These are phyloP conservation scores for Acropternis orthonyx DNA, from an alignment of 2,797 vertebrate species.

Conservation along the genomic window DNA sequence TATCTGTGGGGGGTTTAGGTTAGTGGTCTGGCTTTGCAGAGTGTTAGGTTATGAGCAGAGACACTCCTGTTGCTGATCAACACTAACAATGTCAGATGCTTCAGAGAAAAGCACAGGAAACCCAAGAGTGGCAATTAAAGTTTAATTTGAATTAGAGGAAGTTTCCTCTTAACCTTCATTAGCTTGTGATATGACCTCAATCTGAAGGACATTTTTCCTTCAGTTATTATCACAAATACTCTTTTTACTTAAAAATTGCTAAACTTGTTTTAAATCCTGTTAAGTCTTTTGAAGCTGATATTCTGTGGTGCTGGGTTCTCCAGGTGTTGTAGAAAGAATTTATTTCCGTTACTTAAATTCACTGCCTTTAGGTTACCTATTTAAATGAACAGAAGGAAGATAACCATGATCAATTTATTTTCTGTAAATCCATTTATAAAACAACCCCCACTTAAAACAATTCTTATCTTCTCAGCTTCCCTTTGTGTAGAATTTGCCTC, in stretches of 20 bases:
- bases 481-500: neutral
- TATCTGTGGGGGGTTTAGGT: neutral
- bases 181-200: neutral
- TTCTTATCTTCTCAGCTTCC: neutral
- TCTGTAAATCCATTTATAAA: neutral
- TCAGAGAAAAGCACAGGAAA: slow-evolving; percentile 1
- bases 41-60: neutral
- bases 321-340: neutral
- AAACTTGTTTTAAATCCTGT: neutral
- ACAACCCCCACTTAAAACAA: neutral
- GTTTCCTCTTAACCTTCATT: slow-evolving; percentile 43
- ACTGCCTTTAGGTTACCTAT: neutral
- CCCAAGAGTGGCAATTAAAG: slow-evolving; percentile 9
- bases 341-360: neutral
- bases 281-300: neutral
- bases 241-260: neutral
- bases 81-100: neutral
- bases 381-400: neutral
- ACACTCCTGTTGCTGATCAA: neutral
- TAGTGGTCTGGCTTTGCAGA: neutral
- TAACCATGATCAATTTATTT: neutral
- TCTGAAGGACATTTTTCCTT: neutral
- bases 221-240: slow-evolving; percentile 4
- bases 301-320: neutral
- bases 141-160: slow-evolving; percentile 17